A percentile compares a stretch with the other conserved stretches of the same genome.
Conservation (phyloP, 2,888 invertebrate genomes). For the Tenthredo scrophulariae region DNA sequence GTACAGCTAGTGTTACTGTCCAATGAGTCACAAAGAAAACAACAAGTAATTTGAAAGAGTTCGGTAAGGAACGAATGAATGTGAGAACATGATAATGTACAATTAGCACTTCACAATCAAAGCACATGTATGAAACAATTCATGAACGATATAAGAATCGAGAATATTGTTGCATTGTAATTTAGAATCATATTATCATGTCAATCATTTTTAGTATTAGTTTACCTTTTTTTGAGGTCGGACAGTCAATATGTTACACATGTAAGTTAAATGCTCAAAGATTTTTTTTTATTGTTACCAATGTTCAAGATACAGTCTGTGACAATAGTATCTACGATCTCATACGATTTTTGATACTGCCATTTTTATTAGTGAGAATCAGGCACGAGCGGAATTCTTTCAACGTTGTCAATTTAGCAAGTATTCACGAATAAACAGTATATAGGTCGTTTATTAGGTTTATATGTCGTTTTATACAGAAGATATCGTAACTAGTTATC, state of each 20-base stretch:
- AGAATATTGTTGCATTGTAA: not conserved
- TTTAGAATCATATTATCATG: constrained; percentile 14
- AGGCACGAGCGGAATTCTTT: constrained; percentile 42
- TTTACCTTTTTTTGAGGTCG: constrained; percentile 32
- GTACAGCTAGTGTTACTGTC: constrained; percentile 71
- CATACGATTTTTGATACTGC: constrained; percentile 50
- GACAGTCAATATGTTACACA: constrained; percentile 37
- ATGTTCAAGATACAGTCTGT: constrained; percentile 37
- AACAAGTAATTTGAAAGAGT: not conserved
- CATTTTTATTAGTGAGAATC: constrained; percentile 51
- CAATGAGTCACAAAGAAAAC: constrained; percentile 43
- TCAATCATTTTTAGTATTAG: constrained; percentile 41
- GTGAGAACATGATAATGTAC: constrained; percentile 17
- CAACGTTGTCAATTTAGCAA: constrained; percentile 11
- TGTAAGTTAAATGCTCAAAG: constrained; percentile 49
- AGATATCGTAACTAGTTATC: constrained; percentile 26
- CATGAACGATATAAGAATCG: not conserved
- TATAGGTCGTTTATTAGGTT: constrained; percentile 41
- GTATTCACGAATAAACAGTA: constrained; percentile 27
- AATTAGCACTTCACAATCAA: constrained; percentile 15
- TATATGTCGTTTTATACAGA: constrained; percentile 35
- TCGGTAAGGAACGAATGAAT: not conserved
- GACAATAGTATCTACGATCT: constrained; percentile 50
- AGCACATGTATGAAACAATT: constrained; percentile 10
- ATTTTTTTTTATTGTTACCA: constrained; percentile 50